These are phyloP conservation scores for Drosophila nigricruria DNA, from an alignment of 2,888 invertebrate genomes.

Conservation along the genomic window DNA sequence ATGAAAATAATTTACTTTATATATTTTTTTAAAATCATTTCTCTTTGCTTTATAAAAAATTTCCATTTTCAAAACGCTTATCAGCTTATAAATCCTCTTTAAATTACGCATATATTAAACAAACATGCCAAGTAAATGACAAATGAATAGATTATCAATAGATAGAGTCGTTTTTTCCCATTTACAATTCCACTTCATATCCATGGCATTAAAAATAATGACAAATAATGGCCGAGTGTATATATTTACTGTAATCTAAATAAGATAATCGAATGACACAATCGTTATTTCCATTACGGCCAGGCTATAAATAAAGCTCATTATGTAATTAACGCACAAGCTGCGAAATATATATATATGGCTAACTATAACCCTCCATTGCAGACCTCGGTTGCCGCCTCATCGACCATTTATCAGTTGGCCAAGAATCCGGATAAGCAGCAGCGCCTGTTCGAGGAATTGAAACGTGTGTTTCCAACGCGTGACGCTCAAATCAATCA, in stretches of 20 bases:
- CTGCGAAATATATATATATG: slow-evolving; percentile 1
- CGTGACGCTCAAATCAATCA: slow-evolving; percentile 87
- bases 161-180: slow-evolving; percentile 1
- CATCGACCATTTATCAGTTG: slow-evolving; percentile 91
- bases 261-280: slow-evolving; percentile 16
- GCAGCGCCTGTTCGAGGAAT: slow-evolving; percentile 88
- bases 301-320: slow-evolving; percentile 22
- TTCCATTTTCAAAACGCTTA: background rate
- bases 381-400: slow-evolving; percentile 90
- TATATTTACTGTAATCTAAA: slow-evolving; percentile 8
- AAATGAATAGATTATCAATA: slow-evolving; percentile 7
- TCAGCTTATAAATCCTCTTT: background rate
- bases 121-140: background rate
- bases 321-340: slow-evolving; percentile 28
- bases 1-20: background rate
- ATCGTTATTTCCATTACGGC: slow-evolving; percentile 5
- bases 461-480: slow-evolving; percentile 87
- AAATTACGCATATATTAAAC: background rate
- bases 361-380: background rate
- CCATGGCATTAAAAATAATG: slow-evolving; percentile 3
- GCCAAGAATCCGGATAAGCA: slow-evolving; percentile 90
- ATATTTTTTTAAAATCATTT: background rate
- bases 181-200: background rate
- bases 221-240: background rate
- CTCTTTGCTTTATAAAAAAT: background rate